These are phyloP conservation scores for Lutraria rhynchaena DNA, from an alignment of 1,140 invertebrate species.

Conservation along the genomic window DNA sequence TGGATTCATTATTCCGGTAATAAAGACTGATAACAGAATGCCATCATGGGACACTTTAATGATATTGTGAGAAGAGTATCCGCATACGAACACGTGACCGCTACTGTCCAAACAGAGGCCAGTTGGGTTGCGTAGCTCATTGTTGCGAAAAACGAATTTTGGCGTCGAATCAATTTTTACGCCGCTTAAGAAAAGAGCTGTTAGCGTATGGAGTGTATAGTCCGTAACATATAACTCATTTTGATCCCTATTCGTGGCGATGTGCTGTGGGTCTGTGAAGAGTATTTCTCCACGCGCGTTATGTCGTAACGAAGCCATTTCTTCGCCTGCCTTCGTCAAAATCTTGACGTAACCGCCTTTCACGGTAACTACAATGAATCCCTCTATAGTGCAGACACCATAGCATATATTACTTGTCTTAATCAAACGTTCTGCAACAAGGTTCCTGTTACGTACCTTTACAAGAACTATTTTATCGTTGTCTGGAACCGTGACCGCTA, in stretches of 20 bases:
- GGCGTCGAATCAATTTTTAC: constrained; percentile 46
- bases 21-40: constrained; percentile 12
- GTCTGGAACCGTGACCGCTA: constrained; percentile 52
- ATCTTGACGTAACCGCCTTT: constrained; percentile 57
- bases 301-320: constrained; percentile 53
- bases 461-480: constrained; percentile 54
- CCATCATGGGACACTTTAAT: constrained; percentile 45
- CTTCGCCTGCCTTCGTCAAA: constrained; percentile 50
- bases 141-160: constrained; percentile 53
- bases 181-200: constrained; percentile 27
- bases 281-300: constrained; percentile 43
- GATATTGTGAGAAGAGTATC: constrained; percentile 51
- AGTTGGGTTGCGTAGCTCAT: constrained; percentile 52
- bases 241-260: constrained; percentile 41
- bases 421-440: constrained; percentile 41
- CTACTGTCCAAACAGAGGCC: constrained; percentile 42
- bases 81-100: constrained; percentile 46
- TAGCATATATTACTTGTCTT: constrained; percentile 60
- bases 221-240: constrained; percentile 53
- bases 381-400: constrained; percentile 43
- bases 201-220: constrained; percentile 43
- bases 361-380: constrained; percentile 47
- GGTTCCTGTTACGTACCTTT: constrained; percentile 45
- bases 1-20: constrained; percentile 51
- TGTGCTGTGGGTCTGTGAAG: constrained; percentile 50